Conservation (phyloP, 1,140 invertebrate species). For the Drosophila mauritiana region DNA sequence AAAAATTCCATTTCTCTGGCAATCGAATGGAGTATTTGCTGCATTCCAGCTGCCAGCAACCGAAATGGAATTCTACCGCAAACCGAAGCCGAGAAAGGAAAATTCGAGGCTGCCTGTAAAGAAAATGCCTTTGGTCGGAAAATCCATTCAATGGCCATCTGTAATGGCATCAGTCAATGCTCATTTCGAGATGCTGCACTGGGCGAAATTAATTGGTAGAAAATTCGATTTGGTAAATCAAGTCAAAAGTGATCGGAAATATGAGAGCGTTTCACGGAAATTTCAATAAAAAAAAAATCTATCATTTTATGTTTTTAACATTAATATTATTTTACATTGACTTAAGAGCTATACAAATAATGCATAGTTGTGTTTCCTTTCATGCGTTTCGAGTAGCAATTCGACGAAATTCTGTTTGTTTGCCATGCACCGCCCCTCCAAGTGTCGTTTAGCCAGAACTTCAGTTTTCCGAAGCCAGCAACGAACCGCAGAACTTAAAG, state of each 20-base stretch:
- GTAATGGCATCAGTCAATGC: conserved; percentile 60
- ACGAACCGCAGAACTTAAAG: conserved; percentile 71
- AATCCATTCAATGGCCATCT: conserved; percentile 46
- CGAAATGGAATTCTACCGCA: conserved; percentile 40
- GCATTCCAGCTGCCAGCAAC: conserved; percentile 14
- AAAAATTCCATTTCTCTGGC: conserved; percentile 25
- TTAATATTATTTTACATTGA: no score
- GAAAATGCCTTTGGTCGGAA: conserved; percentile 38
- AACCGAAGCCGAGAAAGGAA: conserved; percentile 13
- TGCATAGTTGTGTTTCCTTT: not conserved
- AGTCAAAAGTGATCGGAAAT: no score
- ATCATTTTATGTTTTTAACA: no score
- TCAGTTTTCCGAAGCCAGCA: conserved; percentile 8
- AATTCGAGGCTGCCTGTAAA: conserved; percentile 17
- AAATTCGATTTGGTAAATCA: conserved; percentile 13
- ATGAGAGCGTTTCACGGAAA: no score
- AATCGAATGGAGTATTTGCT: conserved; percentile 40
- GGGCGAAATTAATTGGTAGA: not conserved
- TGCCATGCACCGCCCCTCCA: conserved; percentile 16
- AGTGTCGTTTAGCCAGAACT: conserved; percentile 61
- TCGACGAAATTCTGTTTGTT: conserved; percentile 5
- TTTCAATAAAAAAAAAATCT: no score
- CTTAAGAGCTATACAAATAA: no score
- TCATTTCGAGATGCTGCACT: conserved; percentile 35
- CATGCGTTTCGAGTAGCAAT: no score